Percentiles rank a stretch among this genome's conserved stretches.
phyloP scores from a whole-genome alignment of 2,113 vertebrate genomes.

The Phrynosoma blainvillii region DNA sequence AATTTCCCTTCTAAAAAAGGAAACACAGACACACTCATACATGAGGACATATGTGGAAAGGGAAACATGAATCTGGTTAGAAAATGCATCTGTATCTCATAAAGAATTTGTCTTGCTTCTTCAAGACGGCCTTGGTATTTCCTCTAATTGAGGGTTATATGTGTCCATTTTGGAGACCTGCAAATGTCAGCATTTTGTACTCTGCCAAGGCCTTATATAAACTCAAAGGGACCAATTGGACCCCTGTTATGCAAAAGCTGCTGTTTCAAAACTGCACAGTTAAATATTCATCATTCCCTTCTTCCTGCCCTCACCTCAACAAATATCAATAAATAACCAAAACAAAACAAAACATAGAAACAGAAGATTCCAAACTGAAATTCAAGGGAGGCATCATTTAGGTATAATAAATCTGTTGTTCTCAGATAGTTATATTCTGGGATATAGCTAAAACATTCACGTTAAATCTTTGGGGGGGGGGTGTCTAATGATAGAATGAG shows the following conservation, averaged over 20 bases:
- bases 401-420: constrained; percentile 25
- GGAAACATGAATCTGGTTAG: neutral
- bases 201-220: constrained; percentile 23
- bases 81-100: constrained; percentile 29
- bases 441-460: constrained; percentile 12
- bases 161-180: constrained; percentile 27
- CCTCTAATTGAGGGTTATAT: constrained; percentile 33
- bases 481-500: constrained; percentile 4
- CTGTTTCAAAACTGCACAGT: constrained; percentile 21
- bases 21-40: neutral
- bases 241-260: constrained; percentile 26
- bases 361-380: constrained; percentile 23
- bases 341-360: constrained; percentile 25
- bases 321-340: constrained; percentile 36
- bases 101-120: constrained; percentile 18
- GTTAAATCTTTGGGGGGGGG: neutral
- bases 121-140: constrained; percentile 18
- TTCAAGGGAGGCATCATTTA: constrained; percentile 18
- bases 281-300: constrained; percentile 39
- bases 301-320: constrained; percentile 25
- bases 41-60: neutral
- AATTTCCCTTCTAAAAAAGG: neutral
- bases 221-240: constrained; percentile 28
- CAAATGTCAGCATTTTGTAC: constrained; percentile 33
- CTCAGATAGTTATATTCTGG: neutral